Evolutionary conservation across 2,113 vertebrate species (phyloP), one percentile per base, ranked within the genome.

Genomic region (Crotalus tigris): DNA sequence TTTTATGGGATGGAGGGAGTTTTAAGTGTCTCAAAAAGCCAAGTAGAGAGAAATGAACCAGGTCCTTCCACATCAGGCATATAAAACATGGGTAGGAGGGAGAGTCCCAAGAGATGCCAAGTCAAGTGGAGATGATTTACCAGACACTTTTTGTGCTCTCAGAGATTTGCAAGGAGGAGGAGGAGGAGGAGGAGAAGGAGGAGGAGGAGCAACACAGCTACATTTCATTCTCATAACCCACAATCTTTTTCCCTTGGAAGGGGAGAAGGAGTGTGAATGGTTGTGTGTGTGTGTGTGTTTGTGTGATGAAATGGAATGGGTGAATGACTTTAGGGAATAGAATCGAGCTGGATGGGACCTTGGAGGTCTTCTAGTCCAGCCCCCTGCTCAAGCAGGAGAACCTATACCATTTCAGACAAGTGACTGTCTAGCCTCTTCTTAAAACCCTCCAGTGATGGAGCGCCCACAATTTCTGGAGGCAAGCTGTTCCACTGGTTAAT

Each of bases 251-350:
- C 12, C 26, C 26, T 12, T n/a, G 61, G 61, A 69, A 69, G 61
- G 26, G 61, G 1, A 64, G 61, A 69, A n/a, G 29, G 4, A 5
- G 1, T n/a, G 11, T 69, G 61, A n/a, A 69, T 0, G 4, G 61
- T 29, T 29, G 4, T 1, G 1, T 1, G 11, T 29, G 59, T n/a
- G 26, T 49, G 49, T 49, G 26, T 26, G 1, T 1, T 0, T 0
- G 11, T 13, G 61, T n/a, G 61, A 69, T 69, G 4, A n/a, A 64
- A 64, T 64, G 26, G 26, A 29, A 29, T 64, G 61, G 57, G 11
- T 5, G 61, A 13, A 64, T 12, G 61, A 64, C 3, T 26, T 64
- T 11, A 64, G 61, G 26, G 26, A 64, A 51, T 51, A 51, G 49
- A 51, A 51, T 51, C 9, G 49, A 51, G 8, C 49, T 51, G 49